Conservation (phyloP, 1,140 invertebrate species). For the Platorchestia sp. region DNA sequence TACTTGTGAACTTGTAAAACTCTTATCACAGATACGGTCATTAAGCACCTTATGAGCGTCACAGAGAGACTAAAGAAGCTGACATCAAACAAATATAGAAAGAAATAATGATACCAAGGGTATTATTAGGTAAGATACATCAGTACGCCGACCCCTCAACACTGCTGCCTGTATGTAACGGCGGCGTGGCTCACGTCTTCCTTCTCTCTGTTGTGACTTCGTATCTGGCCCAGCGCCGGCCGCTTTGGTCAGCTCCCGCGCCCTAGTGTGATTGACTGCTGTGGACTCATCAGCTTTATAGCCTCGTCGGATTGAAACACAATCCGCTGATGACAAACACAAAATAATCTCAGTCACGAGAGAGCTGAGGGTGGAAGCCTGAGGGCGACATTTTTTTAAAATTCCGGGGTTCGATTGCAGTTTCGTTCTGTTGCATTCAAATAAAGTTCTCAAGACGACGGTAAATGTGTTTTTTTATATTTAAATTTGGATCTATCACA, state of each 20-base stretch:
- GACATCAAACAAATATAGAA: too few species aligned
- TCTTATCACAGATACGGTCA: too few species aligned
- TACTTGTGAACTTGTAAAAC: too few species aligned
- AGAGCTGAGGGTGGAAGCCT: neutral
- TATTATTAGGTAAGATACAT: too few species aligned
- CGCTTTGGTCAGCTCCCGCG: neutral
- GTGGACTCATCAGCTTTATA: conserved; percentile 50
- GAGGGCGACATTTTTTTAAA: neutral
- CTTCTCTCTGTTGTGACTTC: neutral
- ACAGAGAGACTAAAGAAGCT: too few species aligned
- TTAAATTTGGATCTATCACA: too few species aligned
- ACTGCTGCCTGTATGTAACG: too few species aligned
- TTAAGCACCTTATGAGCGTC: too few species aligned
- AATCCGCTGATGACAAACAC: conserved; percentile 46
- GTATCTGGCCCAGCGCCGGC: neutral
- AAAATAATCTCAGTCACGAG: conserved; percentile 37
- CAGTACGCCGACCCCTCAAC: too few species aligned
- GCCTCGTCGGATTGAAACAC: conserved; percentile 33
- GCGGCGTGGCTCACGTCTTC: too few species aligned
- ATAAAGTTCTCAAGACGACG: neutral
- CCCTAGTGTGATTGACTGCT: conserved; percentile 17
- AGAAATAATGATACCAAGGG: too few species aligned
- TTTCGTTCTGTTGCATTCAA: neutral
- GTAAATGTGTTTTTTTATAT: too few species aligned
- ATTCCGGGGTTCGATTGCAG: neutral